These are phyloP conservation scores for Actinernus sp. DNA, from an alignment of 92 coral and sea anemone species.

Conservation along the genomic window DNA sequence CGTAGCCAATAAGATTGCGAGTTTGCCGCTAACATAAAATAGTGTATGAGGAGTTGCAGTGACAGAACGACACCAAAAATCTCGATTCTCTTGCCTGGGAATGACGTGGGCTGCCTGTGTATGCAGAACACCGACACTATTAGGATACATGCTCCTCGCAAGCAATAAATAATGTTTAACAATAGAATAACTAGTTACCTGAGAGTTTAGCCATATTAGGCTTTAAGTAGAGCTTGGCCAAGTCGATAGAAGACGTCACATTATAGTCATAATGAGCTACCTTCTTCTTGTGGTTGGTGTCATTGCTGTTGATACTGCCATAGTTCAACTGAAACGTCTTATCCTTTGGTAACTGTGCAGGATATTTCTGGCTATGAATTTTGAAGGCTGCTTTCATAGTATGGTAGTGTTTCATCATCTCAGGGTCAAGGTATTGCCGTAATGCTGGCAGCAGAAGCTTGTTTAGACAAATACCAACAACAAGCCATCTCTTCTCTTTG, in stretches of 20 bases:
- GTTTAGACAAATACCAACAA: slow-evolving; percentile 74
- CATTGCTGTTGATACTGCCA: slow-evolving; percentile 83
- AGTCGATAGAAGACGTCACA: slow-evolving; percentile 67
- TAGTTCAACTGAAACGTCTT: slow-evolving; percentile 48
- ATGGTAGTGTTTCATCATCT: slow-evolving; percentile 63
- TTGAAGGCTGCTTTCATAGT: slow-evolving; percentile 15
- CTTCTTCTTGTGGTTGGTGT: slow-evolving; percentile 41
- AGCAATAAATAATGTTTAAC: no score
- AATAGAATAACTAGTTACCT: no score
- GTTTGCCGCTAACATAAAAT: no score
- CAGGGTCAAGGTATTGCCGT: slow-evolving; percentile 36
- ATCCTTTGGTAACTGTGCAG: slow-evolving; percentile 27
- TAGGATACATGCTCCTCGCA: no score
- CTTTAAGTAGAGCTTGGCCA: slow-evolving; percentile 77
- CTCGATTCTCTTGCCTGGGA: no score
- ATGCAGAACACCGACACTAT: no score
- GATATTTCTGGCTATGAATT: slow-evolving; percentile 55
- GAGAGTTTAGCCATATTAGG: slow-evolving; percentile 88
- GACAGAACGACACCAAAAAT: no score
- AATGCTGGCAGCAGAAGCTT: slow-evolving; percentile 72
- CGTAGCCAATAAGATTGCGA: no score
- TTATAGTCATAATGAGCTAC: slow-evolving; percentile 74
- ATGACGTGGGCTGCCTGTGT: no score
- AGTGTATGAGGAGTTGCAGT: no score
- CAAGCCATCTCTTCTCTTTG: slow-evolving; percentile 88